A percentile compares a stretch with the other conserved stretches of the same genome.
Conservation (phyloP, 2,797 vertebrate genomes). For the Australoheros facetus region DNA sequence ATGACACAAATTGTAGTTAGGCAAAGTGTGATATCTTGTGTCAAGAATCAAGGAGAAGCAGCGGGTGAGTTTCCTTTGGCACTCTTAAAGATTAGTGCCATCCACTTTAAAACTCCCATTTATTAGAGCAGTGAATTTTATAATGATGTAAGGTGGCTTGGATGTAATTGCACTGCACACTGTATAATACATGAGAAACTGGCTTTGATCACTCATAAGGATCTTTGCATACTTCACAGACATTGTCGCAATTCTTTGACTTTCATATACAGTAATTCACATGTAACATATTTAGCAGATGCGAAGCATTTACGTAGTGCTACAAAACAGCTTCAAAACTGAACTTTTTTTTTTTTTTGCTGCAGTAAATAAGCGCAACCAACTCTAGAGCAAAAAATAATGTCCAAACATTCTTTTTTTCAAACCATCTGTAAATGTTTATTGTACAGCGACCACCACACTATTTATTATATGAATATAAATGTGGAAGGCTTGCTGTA, state of each 20-base stretch:
- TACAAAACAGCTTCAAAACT: background rate
- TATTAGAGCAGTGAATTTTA: conserved; percentile 1
- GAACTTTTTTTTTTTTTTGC: background rate
- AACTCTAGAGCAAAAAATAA: conserved; percentile 12
- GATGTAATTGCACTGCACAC: conserved; percentile 1
- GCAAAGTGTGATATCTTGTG: background rate
- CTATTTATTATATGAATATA: conserved; percentile 17
- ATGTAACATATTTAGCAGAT: background rate
- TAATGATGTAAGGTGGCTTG: conserved; percentile 3
- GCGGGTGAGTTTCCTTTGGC: background rate
- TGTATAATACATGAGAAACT: background rate
- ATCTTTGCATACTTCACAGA: background rate
- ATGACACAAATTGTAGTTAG: background rate
- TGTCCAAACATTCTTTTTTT: background rate
- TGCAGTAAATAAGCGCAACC: conserved; percentile 1
- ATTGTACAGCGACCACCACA: conserved; percentile 21
- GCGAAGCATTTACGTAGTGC: background rate
- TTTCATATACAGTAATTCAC: background rate
- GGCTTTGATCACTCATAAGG: background rate
- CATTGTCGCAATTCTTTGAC: background rate
- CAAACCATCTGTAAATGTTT: conserved; percentile 28
- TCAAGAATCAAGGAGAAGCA: conserved; percentile 2
- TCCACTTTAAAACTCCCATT: conserved; percentile 9
- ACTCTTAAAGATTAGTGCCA: conserved; percentile 5
- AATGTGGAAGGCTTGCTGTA: conserved; percentile 21